Evolutionary conservation across 2,888 invertebrate species (phyloP).

Genomic region (Drosophila nigricruria): DNA sequence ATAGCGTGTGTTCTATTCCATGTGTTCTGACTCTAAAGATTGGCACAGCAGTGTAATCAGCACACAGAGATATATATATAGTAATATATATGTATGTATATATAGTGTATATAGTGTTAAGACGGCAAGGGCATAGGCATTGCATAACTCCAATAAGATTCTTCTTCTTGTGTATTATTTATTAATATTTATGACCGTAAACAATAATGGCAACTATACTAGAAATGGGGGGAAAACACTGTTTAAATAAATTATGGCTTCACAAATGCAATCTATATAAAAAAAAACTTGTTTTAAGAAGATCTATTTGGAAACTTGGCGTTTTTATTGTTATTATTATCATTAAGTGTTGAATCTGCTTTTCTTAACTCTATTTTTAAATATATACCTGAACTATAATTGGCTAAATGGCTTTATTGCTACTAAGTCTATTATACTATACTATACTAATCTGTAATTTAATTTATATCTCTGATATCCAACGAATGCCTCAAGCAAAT

Average conservation of each 20-base stretch:
- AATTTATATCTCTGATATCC: too few species aligned
- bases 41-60: constrained; percentile 44
- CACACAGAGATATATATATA: background rate
- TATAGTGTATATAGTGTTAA: constrained; percentile 7
- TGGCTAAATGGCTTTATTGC: too few species aligned
- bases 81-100: background rate
- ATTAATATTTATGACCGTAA: constrained; percentile 4
- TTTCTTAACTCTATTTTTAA: too few species aligned
- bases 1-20: constrained; percentile 46
- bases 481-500: background rate
- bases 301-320: background rate
- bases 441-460: too few species aligned
- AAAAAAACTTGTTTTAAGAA: constrained; percentile 1
- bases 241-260: constrained; percentile 3
- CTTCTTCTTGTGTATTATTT: background rate
- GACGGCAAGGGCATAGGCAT: constrained; percentile 30
- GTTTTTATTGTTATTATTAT: too few species aligned
- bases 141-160: constrained; percentile 20
- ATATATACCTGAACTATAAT: too few species aligned
- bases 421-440: too few species aligned
- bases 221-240: background rate
- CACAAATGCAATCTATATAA: background rate
- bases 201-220: background rate
- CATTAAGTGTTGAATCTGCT: too few species aligned
- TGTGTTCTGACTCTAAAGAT: constrained; percentile 30